Percentiles rank a stretch among this genome's conserved stretches.
These are phyloP conservation scores for Helicoverpa zea DNA, from an alignment of 1,140 invertebrate genomes.

Conservation along the genomic window DNA sequence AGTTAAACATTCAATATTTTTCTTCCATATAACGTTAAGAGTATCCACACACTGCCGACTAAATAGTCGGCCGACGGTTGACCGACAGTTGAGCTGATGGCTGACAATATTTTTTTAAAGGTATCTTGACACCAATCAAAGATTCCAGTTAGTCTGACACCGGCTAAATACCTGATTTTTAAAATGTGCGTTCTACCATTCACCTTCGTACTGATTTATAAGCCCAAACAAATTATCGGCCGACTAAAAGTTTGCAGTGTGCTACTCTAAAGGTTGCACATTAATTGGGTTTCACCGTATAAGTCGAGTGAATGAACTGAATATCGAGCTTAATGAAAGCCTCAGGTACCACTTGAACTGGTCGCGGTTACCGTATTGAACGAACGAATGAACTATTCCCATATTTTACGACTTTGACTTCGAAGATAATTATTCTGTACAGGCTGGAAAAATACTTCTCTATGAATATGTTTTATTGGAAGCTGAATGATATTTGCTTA, in stretches of 20 bases:
- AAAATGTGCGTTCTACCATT: too few species aligned
- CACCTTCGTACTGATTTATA: too few species aligned
- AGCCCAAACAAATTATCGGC: too few species aligned
- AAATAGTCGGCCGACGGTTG: too few species aligned
- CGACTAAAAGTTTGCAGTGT: too few species aligned
- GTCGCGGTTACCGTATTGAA: slow-evolving; percentile 18
- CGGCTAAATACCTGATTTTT: too few species aligned
- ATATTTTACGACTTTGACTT: neutral
- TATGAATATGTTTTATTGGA: neutral
- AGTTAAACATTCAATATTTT: slow-evolving; percentile 36
- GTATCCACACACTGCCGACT: too few species aligned
- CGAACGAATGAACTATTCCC: slow-evolving; percentile 12
- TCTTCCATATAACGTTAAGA: slow-evolving; percentile 2
- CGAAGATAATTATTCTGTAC: neutral
- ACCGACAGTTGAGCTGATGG: too few species aligned
- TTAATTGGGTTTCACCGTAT: slow-evolving; percentile 21
- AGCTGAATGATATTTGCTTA: neutral
- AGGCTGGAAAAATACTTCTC: neutral
- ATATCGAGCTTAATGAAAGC: slow-evolving; percentile 18
- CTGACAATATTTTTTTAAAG: too few species aligned
- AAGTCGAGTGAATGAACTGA: slow-evolving; percentile 2
- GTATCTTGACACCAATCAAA: too few species aligned
- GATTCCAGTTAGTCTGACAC: too few species aligned
- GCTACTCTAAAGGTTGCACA: neutral
- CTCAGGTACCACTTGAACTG: slow-evolving; percentile 29